Evolutionary conservation across 2,113 vertebrate genomes (phyloP), one percentile per base, ranked within the genome.

Genomic region (Ptilorrhoa leucosticta): DNA sequence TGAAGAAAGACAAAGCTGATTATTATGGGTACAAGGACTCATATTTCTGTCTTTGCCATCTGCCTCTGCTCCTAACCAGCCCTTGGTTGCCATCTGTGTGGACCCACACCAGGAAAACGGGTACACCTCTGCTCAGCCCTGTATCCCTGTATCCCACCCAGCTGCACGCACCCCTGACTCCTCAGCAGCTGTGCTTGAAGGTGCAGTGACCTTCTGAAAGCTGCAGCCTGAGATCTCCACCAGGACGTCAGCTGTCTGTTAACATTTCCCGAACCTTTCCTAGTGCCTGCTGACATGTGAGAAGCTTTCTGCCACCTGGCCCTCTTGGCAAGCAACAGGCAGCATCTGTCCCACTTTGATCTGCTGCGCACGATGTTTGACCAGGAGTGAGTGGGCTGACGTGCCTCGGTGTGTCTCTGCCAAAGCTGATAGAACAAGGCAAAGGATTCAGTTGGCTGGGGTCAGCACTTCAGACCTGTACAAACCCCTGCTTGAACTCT

Each of bases 241-340:
- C 5, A 91, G 83, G 84, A 90, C 10, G 0, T 96, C 84, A 94
- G 87, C 87, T 64, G 90, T 81, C 78, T 89, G 4, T 66, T 87
- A 89, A 66, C 2, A 1, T 87, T 93, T 93, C 78, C 90, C 1
- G 0, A 89, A 76, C 57, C 89, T 90, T 53, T 94, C 60, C 81
- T 78, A n/a, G 84, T 95, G 92, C 84, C 94, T 96, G 87, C 66
- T 95, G 87, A 94, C 78, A 82, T 75, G 39, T 50, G 92, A 96
- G 84, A 90, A 95, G 70, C 84, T 91, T 91, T 96, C 90, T 97
- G 90, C 94, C 93, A 97, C 95, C 96, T 96, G 92, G 94, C 12
- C 61, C 79, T 96, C 87, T 94, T 96, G 95, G 93, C 94, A 94
- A 89, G 78, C 53, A 68, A 40, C 30, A 68, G 69, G 42, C 69